A percentile compares a stretch with the other conserved stretches of the same genome.
phyloP scores from a whole-genome alignment of 2,888 invertebrate genomes.

The Hedychridium roseum region DNA sequence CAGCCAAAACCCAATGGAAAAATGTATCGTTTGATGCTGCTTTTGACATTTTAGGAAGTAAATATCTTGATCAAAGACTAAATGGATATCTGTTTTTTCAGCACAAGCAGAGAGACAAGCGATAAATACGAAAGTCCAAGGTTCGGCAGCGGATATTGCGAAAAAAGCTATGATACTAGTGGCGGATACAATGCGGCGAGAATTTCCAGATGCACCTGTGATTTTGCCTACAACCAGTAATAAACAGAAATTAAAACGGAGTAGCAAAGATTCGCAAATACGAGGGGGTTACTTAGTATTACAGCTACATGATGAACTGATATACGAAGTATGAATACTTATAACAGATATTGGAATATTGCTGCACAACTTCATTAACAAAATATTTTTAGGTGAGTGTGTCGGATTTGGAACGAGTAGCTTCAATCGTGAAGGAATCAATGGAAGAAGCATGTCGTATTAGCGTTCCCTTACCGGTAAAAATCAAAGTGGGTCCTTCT shows the following conservation, averaged over 20 bases:
- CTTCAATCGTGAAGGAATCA: constrained; percentile 72
- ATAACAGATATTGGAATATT: no score
- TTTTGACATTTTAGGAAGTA: constrained; percentile 10
- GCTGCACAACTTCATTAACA: neutral
- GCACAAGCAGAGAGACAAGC: constrained; percentile 92
- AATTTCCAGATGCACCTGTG: constrained; percentile 57
- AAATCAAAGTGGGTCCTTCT: constrained; percentile 80
- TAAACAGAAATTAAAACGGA: constrained; percentile 45
- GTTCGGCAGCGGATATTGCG: constrained; percentile 95
- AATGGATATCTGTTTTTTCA: constrained; percentile 6
- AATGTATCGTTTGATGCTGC: constrained; percentile 64
- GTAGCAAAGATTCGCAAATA: constrained; percentile 36
- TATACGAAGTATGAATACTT: constrained; percentile 76
- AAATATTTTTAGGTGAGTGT: constrained; percentile 67
- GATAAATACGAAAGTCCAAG: constrained; percentile 94
- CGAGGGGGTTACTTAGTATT: constrained; percentile 75
- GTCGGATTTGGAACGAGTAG: constrained; percentile 68
- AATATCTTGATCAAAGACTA: neutral
- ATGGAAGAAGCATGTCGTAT: constrained; percentile 84
- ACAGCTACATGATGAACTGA: constrained; percentile 95
- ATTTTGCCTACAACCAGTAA: constrained; percentile 39
- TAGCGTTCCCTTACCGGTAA: constrained; percentile 86
- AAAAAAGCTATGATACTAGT: constrained; percentile 89
- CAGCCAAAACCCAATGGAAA: constrained; percentile 68
- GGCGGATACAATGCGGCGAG: constrained; percentile 68